A percentile compares a stretch with the other conserved stretches of the same genome.
Evolutionary conservation across 2,888 invertebrate genomes (phyloP).

Genomic region (Lasioglossum calceatum): DNA sequence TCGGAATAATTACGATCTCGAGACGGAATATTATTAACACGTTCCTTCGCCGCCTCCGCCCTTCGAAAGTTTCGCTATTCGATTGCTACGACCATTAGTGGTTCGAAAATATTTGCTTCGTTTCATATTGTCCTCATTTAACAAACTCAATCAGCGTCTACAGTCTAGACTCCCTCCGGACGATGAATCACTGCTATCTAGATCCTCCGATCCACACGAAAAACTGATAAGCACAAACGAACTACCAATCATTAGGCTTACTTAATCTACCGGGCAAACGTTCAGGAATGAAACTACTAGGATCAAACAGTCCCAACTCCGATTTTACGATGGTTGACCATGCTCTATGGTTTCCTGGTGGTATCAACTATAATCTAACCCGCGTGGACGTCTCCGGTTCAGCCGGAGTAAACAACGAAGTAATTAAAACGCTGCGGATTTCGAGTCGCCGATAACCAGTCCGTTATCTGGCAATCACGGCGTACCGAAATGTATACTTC

Average conservation of each 20-base stretch:
- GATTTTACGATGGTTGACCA: background rate
- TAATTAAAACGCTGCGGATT: conserved; percentile 46
- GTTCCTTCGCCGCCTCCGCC: background rate
- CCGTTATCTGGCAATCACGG: conserved; percentile 41
- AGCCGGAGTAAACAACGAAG: conserved; percentile 37
- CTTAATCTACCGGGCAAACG: background rate
- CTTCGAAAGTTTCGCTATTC: background rate
- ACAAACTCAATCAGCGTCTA: too few relatives aligned
- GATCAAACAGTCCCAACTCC: background rate
- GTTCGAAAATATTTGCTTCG: too few relatives aligned
- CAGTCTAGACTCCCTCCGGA: too few relatives aligned
- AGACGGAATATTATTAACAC: conserved; percentile 2
- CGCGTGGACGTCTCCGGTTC: background rate
- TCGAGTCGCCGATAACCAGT: conserved; percentile 25
- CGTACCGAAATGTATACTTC: conserved; percentile 49
- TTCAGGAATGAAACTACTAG: background rate
- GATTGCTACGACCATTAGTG: background rate
- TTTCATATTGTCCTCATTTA: too few relatives aligned
- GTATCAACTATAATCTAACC: background rate
- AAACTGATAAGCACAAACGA: background rate
- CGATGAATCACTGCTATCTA: background rate
- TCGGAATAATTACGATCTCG: background rate
- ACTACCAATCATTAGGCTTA: too few relatives aligned
- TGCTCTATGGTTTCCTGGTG: background rate
- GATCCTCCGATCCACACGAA: background rate